Conservation (phyloP, 2,888 invertebrate genomes). For the Drosophila sordidula region DNA sequence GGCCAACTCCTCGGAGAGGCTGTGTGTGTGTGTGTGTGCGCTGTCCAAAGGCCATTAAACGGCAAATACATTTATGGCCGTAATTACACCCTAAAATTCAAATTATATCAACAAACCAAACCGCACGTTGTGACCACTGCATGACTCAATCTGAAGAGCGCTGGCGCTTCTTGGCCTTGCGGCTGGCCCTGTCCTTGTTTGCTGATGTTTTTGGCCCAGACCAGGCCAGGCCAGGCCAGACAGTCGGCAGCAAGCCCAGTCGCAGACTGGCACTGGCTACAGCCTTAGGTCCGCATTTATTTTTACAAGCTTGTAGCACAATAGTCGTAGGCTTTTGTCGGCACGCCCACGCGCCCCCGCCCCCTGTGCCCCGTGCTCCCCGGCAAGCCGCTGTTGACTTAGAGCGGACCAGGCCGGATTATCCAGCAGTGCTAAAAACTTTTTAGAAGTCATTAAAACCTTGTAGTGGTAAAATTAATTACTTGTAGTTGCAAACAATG, state of each 20-base stretch:
- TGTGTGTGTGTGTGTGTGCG: conserved; percentile 31
- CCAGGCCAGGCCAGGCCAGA: conserved; percentile 5
- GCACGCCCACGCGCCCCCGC: conserved; percentile 62
- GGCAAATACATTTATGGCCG: conserved; percentile 83
- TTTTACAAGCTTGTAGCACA: conserved; percentile 81
- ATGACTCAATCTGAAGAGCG: conserved; percentile 66
- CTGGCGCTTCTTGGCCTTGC: conserved; percentile 54
- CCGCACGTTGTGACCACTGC: conserved; percentile 78
- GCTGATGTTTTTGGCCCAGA: conserved; percentile 43
- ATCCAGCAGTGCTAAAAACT: conserved; percentile 83
- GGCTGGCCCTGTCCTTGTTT: conserved; percentile 37
- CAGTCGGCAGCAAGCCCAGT: conserved; percentile 15
- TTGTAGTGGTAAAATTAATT: conserved; percentile 85
- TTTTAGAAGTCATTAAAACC: conserved; percentile 85
- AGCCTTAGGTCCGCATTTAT: conserved; percentile 65
- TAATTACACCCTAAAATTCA: conserved; percentile 84
- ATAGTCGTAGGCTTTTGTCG: conserved; percentile 77
- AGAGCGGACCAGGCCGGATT: conserved; percentile 68
- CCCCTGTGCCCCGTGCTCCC: conserved; percentile 1
- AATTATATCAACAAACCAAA: conserved; percentile 82
- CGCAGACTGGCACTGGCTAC: conserved; percentile 5
- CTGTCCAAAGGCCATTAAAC: conserved; percentile 65
- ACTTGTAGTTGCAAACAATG: conserved; percentile 85
- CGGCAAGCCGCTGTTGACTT: conserved; percentile 48
- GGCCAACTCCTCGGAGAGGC: conserved; percentile 5